Conservation (phyloP, 2,797 vertebrate species). For the Typhlichthys eigenmanni region DNA sequence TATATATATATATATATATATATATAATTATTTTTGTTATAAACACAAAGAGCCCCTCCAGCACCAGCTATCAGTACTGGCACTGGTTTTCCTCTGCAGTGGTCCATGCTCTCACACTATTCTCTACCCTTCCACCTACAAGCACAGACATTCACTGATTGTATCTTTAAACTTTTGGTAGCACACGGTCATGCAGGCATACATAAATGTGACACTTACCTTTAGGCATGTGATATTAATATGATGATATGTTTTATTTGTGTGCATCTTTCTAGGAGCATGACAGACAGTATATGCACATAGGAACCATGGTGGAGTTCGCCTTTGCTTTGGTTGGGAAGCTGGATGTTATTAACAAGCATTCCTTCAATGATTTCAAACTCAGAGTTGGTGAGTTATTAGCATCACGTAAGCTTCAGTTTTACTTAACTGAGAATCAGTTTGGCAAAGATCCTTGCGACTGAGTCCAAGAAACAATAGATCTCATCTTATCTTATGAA, state of each 20-base stretch:
- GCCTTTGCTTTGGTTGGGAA: conserved; percentile 96
- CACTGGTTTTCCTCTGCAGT: too few relatives aligned
- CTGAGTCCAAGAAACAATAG: too few relatives aligned
- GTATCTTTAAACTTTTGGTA: too few relatives aligned
- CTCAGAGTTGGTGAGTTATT: conserved; percentile 88
- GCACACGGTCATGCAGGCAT: not conserved
- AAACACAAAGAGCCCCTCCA: too few relatives aligned
- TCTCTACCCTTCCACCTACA: too few relatives aligned
- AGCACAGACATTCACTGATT: too few relatives aligned
- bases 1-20: not conserved
- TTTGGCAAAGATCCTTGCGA: not conserved
- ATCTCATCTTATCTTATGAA: too few relatives aligned
- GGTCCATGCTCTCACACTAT: too few relatives aligned
- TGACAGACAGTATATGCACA: conserved; percentile 95
- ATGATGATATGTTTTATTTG: conserved; percentile 8
- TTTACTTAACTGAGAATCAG: not conserved
- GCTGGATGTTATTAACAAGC: conserved; percentile 95
- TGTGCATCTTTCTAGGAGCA: conserved; percentile 79
- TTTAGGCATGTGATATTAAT: not conserved
- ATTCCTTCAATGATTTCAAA: conserved; percentile 98
- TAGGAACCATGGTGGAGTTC: conserved; percentile 97
- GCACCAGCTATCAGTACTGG: too few relatives aligned
- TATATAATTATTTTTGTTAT: not conserved
- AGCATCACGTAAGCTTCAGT: not conserved
- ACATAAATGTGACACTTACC: not conserved